Base-by-base conservation (phyloP, 2,797 vertebrate genomes). In the Chaetophractus vellerosus region DNA sequence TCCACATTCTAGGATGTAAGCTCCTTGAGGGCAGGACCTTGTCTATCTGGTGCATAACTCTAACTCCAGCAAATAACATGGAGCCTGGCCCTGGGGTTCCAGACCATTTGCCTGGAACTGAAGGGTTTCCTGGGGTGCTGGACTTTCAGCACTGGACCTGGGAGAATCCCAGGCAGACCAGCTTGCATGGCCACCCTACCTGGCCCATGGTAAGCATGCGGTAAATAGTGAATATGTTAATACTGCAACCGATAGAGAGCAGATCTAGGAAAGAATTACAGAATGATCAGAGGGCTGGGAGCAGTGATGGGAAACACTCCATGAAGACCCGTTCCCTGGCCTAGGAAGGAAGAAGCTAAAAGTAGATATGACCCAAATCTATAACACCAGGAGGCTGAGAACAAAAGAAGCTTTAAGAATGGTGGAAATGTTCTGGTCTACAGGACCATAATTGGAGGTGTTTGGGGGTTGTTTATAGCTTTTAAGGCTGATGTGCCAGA, bases 261-360 rank as follows among this genome's bases (percentile, higher is more conserved):
- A 71, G 48, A 23, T 48, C 9, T 45, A 57, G 21, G 19, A 72
- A 88, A 26, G 68, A 76, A 55, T 72, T 38, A 50, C 2, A 33
- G 61, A 57, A 41, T n/a, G 45, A 55, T 86, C 23, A 21, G 26
- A 64, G 69, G 33, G 50, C 11, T 15, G 16, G n/a, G 1, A 36
- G 24, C 2, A 5, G 23, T 8, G 0, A 4, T 5, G 16, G 2
- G 15, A 66, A 79, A 18, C 1, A 9, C 28, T 8, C 9, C 48
- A 12, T 50, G 18, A 52, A 64, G 36, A 59, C 48, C 72, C 52
- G 23, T 69, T 71, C 45, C 1, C 7, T 57, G 48, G 28, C 61
- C 23, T 28, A 4, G 33, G 12, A 36, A 72, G 18, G 48, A 84
- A 93, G 36, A 82, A 36, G 33, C 57, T 64, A 11, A 80, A 79